phyloP scores from a whole-genome alignment of 2,113 vertebrate species.

The Heptranchias perlo region DNA sequence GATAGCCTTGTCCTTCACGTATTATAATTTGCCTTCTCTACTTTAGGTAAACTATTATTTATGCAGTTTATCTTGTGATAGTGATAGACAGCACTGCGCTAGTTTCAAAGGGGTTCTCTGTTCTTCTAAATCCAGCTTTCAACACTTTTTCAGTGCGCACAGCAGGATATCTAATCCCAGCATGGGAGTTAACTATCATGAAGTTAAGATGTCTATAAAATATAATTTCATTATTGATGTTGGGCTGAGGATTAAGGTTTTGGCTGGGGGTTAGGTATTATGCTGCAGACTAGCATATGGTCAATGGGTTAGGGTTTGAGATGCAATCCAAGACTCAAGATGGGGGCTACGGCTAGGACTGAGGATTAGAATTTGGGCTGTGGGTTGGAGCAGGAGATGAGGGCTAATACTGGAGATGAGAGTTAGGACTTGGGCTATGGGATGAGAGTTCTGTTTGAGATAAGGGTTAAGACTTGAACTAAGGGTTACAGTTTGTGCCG shows the following conservation, averaged over 20 bases:
- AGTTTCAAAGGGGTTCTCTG: background rate
- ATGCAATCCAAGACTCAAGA: background rate
- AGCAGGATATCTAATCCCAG: background rate
- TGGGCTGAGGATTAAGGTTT: background rate
- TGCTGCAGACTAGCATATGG: background rate
- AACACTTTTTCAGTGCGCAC: background rate
- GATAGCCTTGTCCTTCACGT: background rate
- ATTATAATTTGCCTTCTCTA: background rate
- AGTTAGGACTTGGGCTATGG: background rate
- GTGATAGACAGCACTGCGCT: background rate
- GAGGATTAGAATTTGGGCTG: background rate
- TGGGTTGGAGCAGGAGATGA: background rate
- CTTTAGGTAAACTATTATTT: background rate
- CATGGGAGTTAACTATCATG: background rate
- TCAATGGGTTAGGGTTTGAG: background rate
- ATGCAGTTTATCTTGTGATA: background rate
- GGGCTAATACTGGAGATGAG: background rate
- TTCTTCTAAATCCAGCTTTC: background rate
- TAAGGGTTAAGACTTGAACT: background rate
- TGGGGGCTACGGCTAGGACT: background rate
- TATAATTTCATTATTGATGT: background rate
- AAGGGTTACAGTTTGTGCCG: background rate
- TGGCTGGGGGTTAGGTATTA: background rate
- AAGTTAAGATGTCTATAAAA: background rate
- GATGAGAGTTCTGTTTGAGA: too few species aligned